phyloP scores from a whole-genome alignment of 2,797 vertebrate genomes.

The Channallabes apus region DNA sequence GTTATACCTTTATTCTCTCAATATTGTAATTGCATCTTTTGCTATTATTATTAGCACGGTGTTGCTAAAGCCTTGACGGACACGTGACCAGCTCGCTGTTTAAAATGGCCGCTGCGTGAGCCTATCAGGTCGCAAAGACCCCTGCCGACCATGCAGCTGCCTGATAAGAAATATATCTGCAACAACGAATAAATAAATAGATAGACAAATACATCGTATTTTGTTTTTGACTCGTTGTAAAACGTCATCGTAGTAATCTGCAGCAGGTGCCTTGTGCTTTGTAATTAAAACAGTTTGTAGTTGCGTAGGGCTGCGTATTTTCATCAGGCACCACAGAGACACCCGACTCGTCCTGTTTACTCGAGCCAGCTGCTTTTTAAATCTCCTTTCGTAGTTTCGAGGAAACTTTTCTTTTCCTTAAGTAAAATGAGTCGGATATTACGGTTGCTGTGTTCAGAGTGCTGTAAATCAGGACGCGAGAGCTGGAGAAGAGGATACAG shows the following conservation, averaged over 20 bases:
- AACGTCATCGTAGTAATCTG: neutral
- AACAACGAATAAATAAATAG: too few species aligned
- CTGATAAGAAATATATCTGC: neutral
- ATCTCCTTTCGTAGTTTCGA: neutral
- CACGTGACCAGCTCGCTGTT: neutral
- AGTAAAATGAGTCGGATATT: conserved; percentile 42
- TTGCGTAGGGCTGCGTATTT: neutral
- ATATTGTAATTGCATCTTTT: too few species aligned
- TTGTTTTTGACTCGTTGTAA: neutral
- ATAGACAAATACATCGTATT: too few species aligned
- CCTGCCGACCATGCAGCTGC: neutral
- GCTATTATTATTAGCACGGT: neutral
- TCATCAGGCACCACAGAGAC: conserved; percentile 14
- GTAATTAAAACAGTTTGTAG: neutral
- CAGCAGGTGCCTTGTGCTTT: neutral
- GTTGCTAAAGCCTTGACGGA: neutral
- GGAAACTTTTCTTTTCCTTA: neutral
- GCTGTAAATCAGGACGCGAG: conserved; percentile 55
- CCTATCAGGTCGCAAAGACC: neutral
- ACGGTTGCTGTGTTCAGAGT: conserved; percentile 54
- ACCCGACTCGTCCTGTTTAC: conserved; percentile 20
- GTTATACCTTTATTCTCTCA: too few species aligned
- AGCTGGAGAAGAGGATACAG: conserved; percentile 52
- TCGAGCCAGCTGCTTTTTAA: neutral
- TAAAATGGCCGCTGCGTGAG: neutral